phyloP scores from a whole-genome alignment of 1,140 invertebrate species.

The Zaprionus ornatus region DNA sequence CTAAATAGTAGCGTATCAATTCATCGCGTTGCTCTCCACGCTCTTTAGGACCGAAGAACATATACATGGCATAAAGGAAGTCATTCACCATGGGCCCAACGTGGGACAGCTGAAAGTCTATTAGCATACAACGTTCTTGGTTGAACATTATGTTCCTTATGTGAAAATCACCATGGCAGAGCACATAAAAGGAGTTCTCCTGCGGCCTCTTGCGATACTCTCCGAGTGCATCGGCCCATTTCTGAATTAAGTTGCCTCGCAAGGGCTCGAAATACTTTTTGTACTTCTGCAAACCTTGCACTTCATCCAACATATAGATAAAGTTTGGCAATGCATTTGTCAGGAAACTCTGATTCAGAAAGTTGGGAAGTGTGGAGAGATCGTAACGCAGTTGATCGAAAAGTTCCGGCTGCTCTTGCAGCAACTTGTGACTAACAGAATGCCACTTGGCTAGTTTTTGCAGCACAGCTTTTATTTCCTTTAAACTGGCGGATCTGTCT shows the following conservation, averaged over 20 bases:
- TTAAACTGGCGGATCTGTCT: constrained; percentile 18
- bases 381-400: constrained; percentile 23
- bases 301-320: constrained; percentile 37
- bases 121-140: constrained; percentile 29
- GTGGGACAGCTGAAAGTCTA: constrained; percentile 47
- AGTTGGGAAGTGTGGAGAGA: constrained; percentile 9
- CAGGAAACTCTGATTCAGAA: constrained; percentile 31
- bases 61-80: constrained; percentile 45
- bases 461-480: constrained; percentile 29
- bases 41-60: constrained; percentile 40
- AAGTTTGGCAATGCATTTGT: constrained; percentile 33
- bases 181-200: constrained; percentile 23
- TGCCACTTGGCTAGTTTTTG: constrained; percentile 52
- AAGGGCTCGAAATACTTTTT: constrained; percentile 27
- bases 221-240: constrained; percentile 14
- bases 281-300: constrained; percentile 35
- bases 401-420: constrained; percentile 17
- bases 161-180: constrained; percentile 59
- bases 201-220: constrained; percentile 30
- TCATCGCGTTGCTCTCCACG: constrained; percentile 24
- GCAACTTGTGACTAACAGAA: constrained; percentile 44
- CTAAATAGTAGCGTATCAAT: constrained; percentile 40
- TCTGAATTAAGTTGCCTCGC: constrained; percentile 7
- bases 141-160: constrained; percentile 51
- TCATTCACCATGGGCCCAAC: constrained; percentile 44